Evolutionary conservation across 1,140 invertebrate species (phyloP), one percentile per base, ranked within the genome.

Genomic region (Andrena cerasifolii): DNA sequence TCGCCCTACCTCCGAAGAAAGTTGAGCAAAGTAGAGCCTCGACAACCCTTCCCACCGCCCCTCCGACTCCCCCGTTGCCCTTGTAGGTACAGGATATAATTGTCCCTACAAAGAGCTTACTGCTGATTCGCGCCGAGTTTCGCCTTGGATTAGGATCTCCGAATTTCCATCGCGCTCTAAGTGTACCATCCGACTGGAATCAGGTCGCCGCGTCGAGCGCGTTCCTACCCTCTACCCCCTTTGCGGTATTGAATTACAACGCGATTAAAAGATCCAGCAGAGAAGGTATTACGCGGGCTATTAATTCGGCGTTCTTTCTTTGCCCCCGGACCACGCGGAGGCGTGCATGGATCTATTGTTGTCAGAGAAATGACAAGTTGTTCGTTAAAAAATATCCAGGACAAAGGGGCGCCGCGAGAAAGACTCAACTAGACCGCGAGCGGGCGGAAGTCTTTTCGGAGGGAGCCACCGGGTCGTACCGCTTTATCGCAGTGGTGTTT

Each of bases 401-500:
- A 54, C 36, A 36, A 62, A 21, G 36, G 47, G 47, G 1, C 12
- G 14, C 18, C 8, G 16, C 7, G 40, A 12, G 31, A 40, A 36
- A 33, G 24, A 54, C 10, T 12, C 51, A 31, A 36, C 56, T 8
- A 16, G 16, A 16, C 16, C 47, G 54, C 7, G 54, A 12, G 0
- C 54, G 10, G 24, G 5, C 14, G 51, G 49, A 18, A 59, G 2
- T 67, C 40, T 36, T 73, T 40, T 40, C 7, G 21, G 16, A 43
- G 54, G 24, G 10, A 79, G 56, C 45, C 45, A 79, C 49, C 24
- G 21, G 6, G n/a, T 40, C 14, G 56, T 24, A 56, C 53, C 54
- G 61, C 68, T 86, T 80, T 85, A 80, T 87, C 87, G 81, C 82
- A 67, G 53, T 63, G 40, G 54, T 79, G 83, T 88, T 89, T 89